Base-by-base conservation (phyloP, 2,888 invertebrate species). In the Octonoba sinensis region DNA sequence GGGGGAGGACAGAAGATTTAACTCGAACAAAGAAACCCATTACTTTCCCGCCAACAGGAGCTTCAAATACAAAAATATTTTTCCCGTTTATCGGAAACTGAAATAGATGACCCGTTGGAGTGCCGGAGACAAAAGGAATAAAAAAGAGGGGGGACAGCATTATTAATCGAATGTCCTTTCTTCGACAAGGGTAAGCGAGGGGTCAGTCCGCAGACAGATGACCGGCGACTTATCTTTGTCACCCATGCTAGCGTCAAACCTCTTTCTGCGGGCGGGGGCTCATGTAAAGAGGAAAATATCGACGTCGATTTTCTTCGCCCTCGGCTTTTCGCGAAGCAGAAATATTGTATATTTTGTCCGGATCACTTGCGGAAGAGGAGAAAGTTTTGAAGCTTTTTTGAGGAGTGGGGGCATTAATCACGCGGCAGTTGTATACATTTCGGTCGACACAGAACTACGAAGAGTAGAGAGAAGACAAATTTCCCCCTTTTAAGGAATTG, bases 211-310 rank as follows among this genome's bases (percentile, higher is more conserved):
- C 74, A 82, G 81, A 82, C 75, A 82, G 75, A 82, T 82, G 81
- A 75, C 81, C 75, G 24, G 70, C 81, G 81, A 82, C 81, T 82
- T 82, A 82, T 82, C 81, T 82, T 82, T 82, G 81, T 82, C 81
- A 82, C 69, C 74, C 70, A 47, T 60, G 56, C 47, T 54, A 56
- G 79, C 79, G 79, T 81, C 79, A 81, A 73, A 74, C 73, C 66
- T 81, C 79, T 64, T 62, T 60, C 59, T 71, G 54, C 75, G 66
- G 57, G 54, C 8, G 44, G 65, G 54, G 46, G 22, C 27, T 36
- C 36, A 36, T 36, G 36, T 36, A 36, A 36, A 36, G 36, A 36
- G 36, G 36, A 8, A 36, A 36, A 36, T 36, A 36, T 36, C 36
- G 36, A 36, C 36, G 36, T 36, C 36, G 36, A 36, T 36, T 36